Evolutionary conservation across 2,888 invertebrate species (phyloP).

Genomic region (Biston betularia): DNA sequence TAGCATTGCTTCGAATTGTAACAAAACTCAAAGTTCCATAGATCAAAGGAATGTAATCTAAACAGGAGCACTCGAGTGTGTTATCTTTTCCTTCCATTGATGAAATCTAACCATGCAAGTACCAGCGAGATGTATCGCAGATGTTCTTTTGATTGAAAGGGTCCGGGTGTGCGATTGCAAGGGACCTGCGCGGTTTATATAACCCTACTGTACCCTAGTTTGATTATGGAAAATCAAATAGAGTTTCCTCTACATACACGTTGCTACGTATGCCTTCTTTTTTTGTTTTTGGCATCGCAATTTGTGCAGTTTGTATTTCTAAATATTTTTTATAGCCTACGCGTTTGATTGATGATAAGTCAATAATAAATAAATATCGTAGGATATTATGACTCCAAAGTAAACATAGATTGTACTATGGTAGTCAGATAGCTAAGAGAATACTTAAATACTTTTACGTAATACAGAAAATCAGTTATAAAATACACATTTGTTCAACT

Average conservation of each 20-base stretch:
- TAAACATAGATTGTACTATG: no score
- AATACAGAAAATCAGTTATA: no score
- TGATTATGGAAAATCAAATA: constrained; percentile 8
- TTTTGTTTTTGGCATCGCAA: no score
- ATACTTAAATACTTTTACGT: no score
- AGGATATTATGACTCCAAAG: no score
- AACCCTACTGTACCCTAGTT: constrained; percentile 22
- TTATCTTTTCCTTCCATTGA: constrained; percentile 36
- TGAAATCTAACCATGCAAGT: constrained; percentile 24
- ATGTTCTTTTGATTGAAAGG: constrained; percentile 36
- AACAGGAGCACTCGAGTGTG: constrained; percentile 39
- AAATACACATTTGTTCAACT: no score
- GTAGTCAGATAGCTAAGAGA: no score
- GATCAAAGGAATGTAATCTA: constrained; percentile 41
- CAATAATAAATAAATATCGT: no score
- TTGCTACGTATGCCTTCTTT: no score
- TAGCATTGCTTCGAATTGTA: neutral
- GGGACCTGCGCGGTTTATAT: constrained; percentile 8
- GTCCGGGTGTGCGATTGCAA: constrained; percentile 11
- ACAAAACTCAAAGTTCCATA: constrained; percentile 20
- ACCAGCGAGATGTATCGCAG: constrained; percentile 24
- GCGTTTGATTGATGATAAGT: no score
- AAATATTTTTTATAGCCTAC: no score
- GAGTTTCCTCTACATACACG: constrained; percentile 3
- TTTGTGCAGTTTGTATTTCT: no score